Percentiles rank a stretch among this genome's conserved stretches.
Evolutionary conservation across 2,113 vertebrate species (phyloP).

Genomic region (Tragulus kanchil): DNA sequence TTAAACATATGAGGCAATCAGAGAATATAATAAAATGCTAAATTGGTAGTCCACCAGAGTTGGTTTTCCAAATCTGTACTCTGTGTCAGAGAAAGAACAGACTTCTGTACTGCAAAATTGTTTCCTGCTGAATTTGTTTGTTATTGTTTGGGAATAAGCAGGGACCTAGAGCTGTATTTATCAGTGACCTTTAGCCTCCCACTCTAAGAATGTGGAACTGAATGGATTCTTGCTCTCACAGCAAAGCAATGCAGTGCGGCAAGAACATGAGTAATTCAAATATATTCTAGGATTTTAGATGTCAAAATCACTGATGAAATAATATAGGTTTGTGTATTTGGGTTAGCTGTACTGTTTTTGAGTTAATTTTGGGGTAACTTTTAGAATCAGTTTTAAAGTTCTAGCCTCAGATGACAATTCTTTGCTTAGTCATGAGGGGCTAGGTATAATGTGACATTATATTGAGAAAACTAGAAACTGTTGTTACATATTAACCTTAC

Average conservation of each 20-base stretch:
- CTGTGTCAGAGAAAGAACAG: neutral
- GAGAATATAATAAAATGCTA: constrained; percentile 36
- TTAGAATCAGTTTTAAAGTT: constrained; percentile 47
- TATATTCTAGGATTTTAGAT: neutral
- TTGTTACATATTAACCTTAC: neutral
- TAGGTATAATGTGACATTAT: neutral
- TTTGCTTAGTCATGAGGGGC: constrained; percentile 23
- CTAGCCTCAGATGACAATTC: neutral
- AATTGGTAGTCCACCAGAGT: neutral
- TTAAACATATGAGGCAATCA: neutral
- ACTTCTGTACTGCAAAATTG: constrained; percentile 18
- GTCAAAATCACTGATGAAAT: constrained; percentile 25
- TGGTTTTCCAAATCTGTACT: neutral
- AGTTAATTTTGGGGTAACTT: constrained; percentile 56
- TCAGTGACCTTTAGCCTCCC: neutral
- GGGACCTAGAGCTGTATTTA: neutral
- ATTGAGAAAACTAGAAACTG: neutral
- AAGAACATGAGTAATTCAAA: constrained; percentile 41
- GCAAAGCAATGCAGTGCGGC: neutral
- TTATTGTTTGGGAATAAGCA: constrained; percentile 40
- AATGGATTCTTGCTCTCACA: neutral
- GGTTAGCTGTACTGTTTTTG: constrained; percentile 11
- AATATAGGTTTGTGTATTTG: neutral
- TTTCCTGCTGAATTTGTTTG: neutral
- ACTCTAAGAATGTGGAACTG: neutral